Conservation (phyloP, 2,113 vertebrate genomes). For the Cacatua alba region DNA sequence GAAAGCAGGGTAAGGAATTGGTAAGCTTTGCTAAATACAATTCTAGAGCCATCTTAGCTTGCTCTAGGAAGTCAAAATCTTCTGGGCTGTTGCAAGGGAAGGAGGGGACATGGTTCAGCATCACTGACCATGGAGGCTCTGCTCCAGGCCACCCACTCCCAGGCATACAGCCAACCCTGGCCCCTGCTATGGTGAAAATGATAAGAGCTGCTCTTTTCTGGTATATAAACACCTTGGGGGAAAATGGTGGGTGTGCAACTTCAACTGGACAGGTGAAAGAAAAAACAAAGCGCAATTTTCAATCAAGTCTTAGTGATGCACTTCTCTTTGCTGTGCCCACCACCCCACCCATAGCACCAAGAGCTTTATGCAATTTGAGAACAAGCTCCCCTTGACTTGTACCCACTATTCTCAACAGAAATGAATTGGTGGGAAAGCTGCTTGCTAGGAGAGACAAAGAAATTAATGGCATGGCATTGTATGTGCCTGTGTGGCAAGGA, state of each 20-base stretch:
- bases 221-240: background rate
- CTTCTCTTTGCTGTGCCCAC: background rate
- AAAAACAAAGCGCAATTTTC: background rate
- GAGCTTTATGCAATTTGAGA: background rate
- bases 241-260: background rate
- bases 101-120: background rate
- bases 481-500: background rate
- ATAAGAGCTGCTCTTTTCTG: background rate
- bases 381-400: background rate
- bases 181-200: background rate
- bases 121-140: background rate
- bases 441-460: background rate
- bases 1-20: background rate
- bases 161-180: background rate
- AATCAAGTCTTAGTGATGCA: background rate
- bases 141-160: background rate
- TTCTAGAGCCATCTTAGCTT: background rate
- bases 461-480: background rate
- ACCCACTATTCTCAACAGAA: background rate
- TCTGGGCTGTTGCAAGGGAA: background rate
- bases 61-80: background rate
- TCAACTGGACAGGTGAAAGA: background rate
- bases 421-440: background rate
- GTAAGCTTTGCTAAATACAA: background rate
- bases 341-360: fast-evolving